Base-by-base conservation (phyloP, 2,888 invertebrate species). In the Osmoderma eremita region DNA sequence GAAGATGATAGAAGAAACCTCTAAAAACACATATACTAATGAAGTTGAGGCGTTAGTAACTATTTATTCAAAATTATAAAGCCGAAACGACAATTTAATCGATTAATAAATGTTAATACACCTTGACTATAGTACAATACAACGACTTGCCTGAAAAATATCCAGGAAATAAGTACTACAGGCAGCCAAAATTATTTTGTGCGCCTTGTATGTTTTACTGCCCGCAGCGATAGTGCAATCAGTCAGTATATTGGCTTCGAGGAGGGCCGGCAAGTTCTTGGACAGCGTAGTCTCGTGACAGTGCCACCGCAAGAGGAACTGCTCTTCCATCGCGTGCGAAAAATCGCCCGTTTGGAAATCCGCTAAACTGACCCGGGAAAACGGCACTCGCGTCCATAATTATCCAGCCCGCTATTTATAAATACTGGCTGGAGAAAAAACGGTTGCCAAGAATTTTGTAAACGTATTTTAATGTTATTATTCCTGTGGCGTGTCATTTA, bases 91-190 rank as follows among this genome's bases (percentile, higher is more conserved):
- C n/a, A n/a, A n/a, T n/a, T n/a, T n/a, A n/a, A n/a, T n/a, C n/a
- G n/a, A n/a, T n/a, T n/a, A n/a, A n/a, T n/a, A n/a, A n/a, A n/a
- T n/a, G n/a, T n/a, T n/a, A n/a, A 30, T 30, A 30, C 30, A 30
- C 30, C 1, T 30, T 10, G 1, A n/a, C n/a, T 2, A 20, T 3
- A 48, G 10, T 18, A 18, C 15, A 48, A 1, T 1, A 5, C 10
- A 50, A 53, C 30, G 22, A 75, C 74, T 74, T 82, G 91, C 92
- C 89, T 91, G 91, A 84, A 95, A 94, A 70, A 95, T 84, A 77
- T 94, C 93, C 75, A 93, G 90, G 82, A 95, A 95, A 84, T 95
- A 95, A 73, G 91, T 90, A 82, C 95, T 95, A 83, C 95, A 95
- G 71, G 94, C 93, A 22, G 95, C 95, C 65, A 95, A 84, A 58